A percentile compares a stretch with the other conserved stretches of the same genome.
phyloP scores from a whole-genome alignment of 2,888 invertebrate species.

The Thymelicus lineola region DNA sequence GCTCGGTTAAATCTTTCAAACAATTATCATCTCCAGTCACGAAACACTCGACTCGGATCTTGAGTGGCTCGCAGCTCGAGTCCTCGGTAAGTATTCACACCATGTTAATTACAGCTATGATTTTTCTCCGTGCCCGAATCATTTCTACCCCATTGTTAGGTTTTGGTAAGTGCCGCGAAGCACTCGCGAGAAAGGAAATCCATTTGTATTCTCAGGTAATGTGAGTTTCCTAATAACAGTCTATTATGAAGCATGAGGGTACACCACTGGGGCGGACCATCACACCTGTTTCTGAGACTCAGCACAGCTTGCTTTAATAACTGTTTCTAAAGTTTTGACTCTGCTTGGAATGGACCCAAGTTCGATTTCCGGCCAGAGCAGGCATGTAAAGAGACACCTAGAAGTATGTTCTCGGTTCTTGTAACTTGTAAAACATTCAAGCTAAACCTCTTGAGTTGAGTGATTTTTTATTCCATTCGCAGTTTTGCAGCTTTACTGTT shows the following conservation, averaged over 20 bases:
- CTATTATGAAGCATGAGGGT: background rate
- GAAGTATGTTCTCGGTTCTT: too few species aligned
- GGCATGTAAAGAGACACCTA: too few species aligned
- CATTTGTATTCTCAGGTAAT: constrained; percentile 24
- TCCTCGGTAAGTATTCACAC: constrained; percentile 32
- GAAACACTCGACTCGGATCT: constrained; percentile 29
- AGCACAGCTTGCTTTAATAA: too few species aligned
- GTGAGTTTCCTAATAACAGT: constrained; percentile 21
- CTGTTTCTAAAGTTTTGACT: too few species aligned
- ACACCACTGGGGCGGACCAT: background rate
- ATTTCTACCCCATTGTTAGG: constrained; percentile 24
- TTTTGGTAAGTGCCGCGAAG: constrained; percentile 30
- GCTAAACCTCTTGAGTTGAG: too few species aligned
- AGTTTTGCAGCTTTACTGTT: too few species aligned
- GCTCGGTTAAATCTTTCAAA: constrained; percentile 29
- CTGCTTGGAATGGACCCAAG: too few species aligned
- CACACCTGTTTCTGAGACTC: too few species aligned
- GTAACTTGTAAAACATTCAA: too few species aligned
- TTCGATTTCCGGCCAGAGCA: too few species aligned
- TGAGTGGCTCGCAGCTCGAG: constrained; percentile 17
- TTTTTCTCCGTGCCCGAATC: constrained; percentile 21
- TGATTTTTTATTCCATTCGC: too few species aligned
- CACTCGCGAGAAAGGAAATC: constrained; percentile 17
- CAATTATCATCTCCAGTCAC: constrained; percentile 35
- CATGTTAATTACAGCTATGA: constrained; percentile 33